Evolutionary conservation across 2,888 invertebrate genomes (phyloP).

Genomic region (Hartigia nigra): DNA sequence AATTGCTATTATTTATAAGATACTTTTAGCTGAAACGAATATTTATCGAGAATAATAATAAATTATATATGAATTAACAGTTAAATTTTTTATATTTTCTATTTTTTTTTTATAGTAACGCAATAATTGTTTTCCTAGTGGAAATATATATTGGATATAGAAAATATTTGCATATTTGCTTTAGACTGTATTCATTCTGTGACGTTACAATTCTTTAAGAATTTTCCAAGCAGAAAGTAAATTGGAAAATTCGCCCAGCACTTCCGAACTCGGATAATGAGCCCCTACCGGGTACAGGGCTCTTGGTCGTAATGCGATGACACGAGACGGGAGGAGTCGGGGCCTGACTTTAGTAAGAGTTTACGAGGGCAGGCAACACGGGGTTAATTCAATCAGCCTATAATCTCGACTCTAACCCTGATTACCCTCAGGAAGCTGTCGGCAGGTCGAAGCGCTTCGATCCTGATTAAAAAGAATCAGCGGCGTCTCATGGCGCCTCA

Average conservation of each 20-base stretch:
- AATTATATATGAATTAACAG: neutral
- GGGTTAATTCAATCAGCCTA: conserved; percentile 64
- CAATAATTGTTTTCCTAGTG: neutral
- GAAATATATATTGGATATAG: neutral
- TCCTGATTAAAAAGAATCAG: conserved; percentile 48
- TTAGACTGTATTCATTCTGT: neutral
- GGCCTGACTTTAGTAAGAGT: conserved; percentile 62
- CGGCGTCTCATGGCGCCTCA: neutral
- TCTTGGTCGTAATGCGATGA: conserved; percentile 55
- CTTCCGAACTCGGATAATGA: conserved; percentile 49
- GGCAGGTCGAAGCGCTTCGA: conserved; percentile 42
- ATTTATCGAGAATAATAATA: neutral
- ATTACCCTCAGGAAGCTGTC: conserved; percentile 42
- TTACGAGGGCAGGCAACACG: conserved; percentile 62
- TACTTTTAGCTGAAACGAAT: neutral
- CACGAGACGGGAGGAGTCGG: conserved; percentile 63
- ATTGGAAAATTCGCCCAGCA: conserved; percentile 15
- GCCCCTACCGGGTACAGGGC: conserved; percentile 49
- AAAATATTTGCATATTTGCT: neutral
- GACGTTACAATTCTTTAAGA: neutral
- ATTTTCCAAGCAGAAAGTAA: neutral
- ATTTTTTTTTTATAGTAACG: neutral
- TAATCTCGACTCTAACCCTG: conserved; percentile 62
- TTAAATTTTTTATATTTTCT: too few relatives aligned
- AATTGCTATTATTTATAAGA: neutral